Conservation (phyloP, 2,797 vertebrate species). For the Myiothlypis chrysogaster region DNA sequence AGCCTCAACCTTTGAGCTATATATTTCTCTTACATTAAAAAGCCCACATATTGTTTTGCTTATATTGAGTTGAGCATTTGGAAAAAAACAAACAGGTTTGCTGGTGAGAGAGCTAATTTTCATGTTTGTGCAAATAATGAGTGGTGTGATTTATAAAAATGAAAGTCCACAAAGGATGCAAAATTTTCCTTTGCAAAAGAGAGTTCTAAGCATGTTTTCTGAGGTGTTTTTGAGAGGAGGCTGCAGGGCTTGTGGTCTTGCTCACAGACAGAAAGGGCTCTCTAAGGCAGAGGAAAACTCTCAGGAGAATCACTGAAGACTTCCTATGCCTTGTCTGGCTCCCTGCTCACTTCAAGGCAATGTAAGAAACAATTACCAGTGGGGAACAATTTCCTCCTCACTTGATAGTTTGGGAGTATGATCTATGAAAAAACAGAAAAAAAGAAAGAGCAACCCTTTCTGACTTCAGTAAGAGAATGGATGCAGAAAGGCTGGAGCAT, state of each 20-base stretch:
- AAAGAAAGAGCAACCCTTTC: neutral
- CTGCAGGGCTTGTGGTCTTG: neutral
- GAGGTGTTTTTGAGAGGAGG: neutral
- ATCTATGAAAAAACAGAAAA: neutral
- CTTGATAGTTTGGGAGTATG: neutral
- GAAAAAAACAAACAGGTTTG: neutral
- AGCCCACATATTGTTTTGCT: neutral
- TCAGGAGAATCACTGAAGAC: neutral
- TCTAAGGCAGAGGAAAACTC: neutral
- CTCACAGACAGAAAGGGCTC: neutral
- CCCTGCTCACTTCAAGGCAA: neutral
- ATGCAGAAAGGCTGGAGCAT: neutral
- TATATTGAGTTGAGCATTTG: slow-evolving; percentile 16
- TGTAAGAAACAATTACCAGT: neutral
- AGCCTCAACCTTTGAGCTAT: slow-evolving; percentile 1
- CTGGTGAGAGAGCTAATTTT: slow-evolving; percentile 27
- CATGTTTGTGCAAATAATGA: neutral
- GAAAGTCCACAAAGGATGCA: neutral
- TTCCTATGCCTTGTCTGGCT: neutral
- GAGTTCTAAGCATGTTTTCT: neutral
- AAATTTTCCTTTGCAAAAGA: neutral
- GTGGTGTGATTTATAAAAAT: slow-evolving; percentile 29
- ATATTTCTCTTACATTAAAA: slow-evolving; percentile 3
- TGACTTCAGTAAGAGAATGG: neutral
- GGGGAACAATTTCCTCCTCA: neutral